Conservation (phyloP, 37 sponge, comb jelly and placozoan species). For the Spongilla lacustris region DNA sequence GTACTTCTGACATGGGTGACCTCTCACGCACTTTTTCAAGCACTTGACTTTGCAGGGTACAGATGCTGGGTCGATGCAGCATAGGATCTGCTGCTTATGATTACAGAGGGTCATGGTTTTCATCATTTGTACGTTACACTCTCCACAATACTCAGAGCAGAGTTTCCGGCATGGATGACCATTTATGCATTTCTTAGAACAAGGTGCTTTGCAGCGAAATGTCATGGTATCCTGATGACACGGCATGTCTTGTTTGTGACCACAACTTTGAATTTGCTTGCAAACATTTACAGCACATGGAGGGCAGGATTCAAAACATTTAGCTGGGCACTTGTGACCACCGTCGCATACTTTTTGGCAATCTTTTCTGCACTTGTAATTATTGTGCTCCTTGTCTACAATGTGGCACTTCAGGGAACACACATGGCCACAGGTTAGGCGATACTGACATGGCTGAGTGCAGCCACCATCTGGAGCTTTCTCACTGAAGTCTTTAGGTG, state of each 20-base stretch:
- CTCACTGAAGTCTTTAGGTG: slow-evolving; percentile 44
- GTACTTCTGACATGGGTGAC: slow-evolving; percentile 7
- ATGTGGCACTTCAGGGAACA: slow-evolving; percentile 73
- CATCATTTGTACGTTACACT: slow-evolving; percentile 13
- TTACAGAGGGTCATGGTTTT: slow-evolving; percentile 51
- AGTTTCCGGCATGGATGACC: slow-evolving; percentile 29
- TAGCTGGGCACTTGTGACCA: slow-evolving; percentile 40
- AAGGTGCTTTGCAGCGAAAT: slow-evolving; percentile 33
- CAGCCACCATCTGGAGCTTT: slow-evolving; percentile 85
- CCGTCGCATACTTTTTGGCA: slow-evolving; percentile 37
- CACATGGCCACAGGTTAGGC: slow-evolving; percentile 78
- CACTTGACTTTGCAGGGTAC: not conserved
- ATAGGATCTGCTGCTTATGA: slow-evolving; percentile 21
- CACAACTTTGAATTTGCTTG: slow-evolving; percentile 55
- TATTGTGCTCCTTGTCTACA: slow-evolving; percentile 50
- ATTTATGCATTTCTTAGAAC: slow-evolving; percentile 34
- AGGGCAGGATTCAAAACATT: slow-evolving; percentile 31
- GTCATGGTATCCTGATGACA: slow-evolving; percentile 41
- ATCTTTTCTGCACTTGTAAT: slow-evolving; percentile 55
- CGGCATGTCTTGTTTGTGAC: slow-evolving; percentile 44
- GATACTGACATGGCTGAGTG: slow-evolving; percentile 27
- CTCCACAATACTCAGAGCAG: slow-evolving; percentile 33
- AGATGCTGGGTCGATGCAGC: slow-evolving; percentile 16
- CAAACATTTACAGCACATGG: slow-evolving; percentile 28
- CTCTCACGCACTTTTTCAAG: not conserved